A percentile compares a stretch with the other conserved stretches of the same genome.
phyloP scores from a whole-genome alignment of 2,888 invertebrate species.

The Phortica okadai region DNA sequence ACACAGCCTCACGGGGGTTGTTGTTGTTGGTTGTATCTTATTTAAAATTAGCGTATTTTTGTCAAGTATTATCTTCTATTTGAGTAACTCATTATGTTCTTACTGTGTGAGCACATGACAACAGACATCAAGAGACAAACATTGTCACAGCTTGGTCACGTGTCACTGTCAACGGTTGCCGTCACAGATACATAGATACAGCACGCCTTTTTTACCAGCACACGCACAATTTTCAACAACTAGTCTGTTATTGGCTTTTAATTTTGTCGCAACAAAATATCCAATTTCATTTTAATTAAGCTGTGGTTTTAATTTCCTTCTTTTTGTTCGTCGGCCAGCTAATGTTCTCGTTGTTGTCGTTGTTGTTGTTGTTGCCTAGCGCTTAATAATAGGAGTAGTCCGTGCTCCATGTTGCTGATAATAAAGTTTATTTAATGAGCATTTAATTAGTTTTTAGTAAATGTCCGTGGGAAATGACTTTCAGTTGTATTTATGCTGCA shows the following conservation, averaged over 20 bases:
- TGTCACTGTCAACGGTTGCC: conserved; percentile 2
- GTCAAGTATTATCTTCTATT: no score
- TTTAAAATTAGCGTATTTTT: no score
- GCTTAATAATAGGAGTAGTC: conserved; percentile 27
- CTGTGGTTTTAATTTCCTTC: conserved; percentile 51
- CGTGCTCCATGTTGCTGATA: no score
- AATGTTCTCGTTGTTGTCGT: conserved; percentile 46
- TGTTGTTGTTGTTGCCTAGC: conserved; percentile 45
- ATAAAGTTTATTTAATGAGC: no score
- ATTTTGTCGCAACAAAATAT: conserved; percentile 46
- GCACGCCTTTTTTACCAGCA: conserved; percentile 36
- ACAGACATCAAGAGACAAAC: no score
- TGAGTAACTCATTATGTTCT: no score
- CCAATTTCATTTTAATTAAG: conserved; percentile 67
- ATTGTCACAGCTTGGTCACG: not conserved
- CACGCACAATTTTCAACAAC: conserved; percentile 20
- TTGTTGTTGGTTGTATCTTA: no score
- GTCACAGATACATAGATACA: conserved; percentile 44
- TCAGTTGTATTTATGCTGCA: no score
- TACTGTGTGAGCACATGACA: no score
- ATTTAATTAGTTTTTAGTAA: no score
- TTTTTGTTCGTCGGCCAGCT: conserved; percentile 40
- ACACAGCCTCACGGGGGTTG: no score
- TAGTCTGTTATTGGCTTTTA: conserved; percentile 44
- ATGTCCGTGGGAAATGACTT: no score